Base-by-base conservation (phyloP, 2,113 vertebrate species). In the Aspidoscelis tigris region DNA sequence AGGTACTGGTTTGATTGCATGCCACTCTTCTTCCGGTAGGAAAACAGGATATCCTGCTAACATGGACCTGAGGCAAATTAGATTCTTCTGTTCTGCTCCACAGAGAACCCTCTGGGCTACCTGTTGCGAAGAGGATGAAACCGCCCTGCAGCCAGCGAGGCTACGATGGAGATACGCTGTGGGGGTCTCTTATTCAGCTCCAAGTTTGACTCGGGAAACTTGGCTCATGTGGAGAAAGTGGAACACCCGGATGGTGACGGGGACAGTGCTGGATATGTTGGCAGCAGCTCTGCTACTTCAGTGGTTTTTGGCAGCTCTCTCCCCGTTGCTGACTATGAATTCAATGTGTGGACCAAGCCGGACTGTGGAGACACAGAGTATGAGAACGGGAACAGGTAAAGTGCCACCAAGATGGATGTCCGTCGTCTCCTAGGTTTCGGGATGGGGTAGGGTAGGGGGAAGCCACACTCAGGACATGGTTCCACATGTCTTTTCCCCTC, bases 361-460 rank as follows among this genome's bases (percentile, higher is more conserved):
- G 98, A 99, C 95, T 99, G 98, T 44, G 97, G 96, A 0, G 97
- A 97, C 16, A 98, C 98, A 0, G 97, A 98, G 91, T 97, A 97
- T 41, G 98, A 99, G 89, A 99, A 99, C 47, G 97, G 97, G 80
- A 99, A 99, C 96, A 97, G 98, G 98, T 98, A 90, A 47, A 14
- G 76, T 61, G 68, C 7, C 20, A 10, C 21, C 14, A 61, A 72
- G 80, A 82, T 61, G 50, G n/a, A 43, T 3, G 1, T 5, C 12
- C 18, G 20, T 10, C 44, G n/a, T 66, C 53, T 65, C n/a, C 53
- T 50, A 3, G 44, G 73, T 22, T 43, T 50, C 16, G 61, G 39
- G 9, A 4, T 12, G 50, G 12, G 10, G 44, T 44, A 7, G 43
- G 41, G 11, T 33, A n/a, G 44, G 16, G 18, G 55, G 70, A 44